Evolutionary conservation across 1,140 invertebrate species (phyloP), one percentile per base, ranked within the genome.

Genomic region (Pachyrhynchus sulphureomaculatus): DNA sequence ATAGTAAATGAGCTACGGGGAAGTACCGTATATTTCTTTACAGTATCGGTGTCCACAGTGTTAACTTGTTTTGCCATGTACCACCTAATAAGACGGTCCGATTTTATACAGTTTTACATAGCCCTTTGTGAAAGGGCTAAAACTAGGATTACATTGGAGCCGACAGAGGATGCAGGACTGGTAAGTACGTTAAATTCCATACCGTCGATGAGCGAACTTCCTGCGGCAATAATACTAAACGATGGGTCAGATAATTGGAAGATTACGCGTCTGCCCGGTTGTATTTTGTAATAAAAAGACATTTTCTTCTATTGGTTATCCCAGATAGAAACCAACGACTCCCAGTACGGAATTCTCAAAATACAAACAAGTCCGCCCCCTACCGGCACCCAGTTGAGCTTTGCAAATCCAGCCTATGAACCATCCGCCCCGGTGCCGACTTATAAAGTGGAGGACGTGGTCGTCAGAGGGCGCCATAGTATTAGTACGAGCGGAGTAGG

Each of bases 21-120:
- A 23, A 95, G 92, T 70, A 95, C 92, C 0, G 85, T 91, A 21
- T 85, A 92, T 69, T 95, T 95, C 77, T 95, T 95, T 72, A 78
- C 83, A 12, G 79, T 91, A 12, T 93, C 91, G 13, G 88, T 90
- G 45, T 71, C 85, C 0, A 84, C 90, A 12, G 85, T 95, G 8
- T 77, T 86, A 6, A 76, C 85, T 9, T 93, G 92, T 65, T 91
- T 88, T 64, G 77, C 87, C 63, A 76, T 93, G 24, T 90, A 94
- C 68, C 82, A 89, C 72, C 73, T 88, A 6, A 85, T 91, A 49
- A 85, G 88, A 65, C 82, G 85, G 51, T 89, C 89, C 26, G 87
- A 90, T 5, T 91, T 95, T 71, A 88, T 93, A 39, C 85, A 89
- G 64, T 92, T 90, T 72, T 92, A 95, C 67, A 81, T 94, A 59